These are phyloP conservation scores for Catostomus latipinnis DNA, from an alignment of 2,797 vertebrate genomes.

Conservation along the genomic window DNA sequence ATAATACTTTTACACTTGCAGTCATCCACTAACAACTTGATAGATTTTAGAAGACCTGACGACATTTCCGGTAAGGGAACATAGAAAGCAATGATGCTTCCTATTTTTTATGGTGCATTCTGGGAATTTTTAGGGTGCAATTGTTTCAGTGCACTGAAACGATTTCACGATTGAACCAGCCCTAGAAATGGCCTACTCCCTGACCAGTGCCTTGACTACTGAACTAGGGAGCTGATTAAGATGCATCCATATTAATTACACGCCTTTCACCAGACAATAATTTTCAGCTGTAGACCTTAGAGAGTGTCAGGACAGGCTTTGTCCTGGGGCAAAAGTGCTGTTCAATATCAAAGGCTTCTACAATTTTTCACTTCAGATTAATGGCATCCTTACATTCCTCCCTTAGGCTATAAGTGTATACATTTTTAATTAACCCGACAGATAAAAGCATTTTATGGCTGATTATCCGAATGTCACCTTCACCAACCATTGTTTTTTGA, in stretches of 20 bases:
- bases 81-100: no score
- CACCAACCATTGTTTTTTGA: neutral
- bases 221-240: no score
- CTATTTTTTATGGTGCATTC: no score
- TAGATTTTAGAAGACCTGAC: no score
- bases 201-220: no score
- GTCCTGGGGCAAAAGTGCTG: neutral
- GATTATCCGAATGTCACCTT: slow-evolving; percentile 24
- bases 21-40: no score
- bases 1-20: no score
- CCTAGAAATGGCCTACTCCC: no score
- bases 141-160: no score
- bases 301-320: slow-evolving; percentile 13
- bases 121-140: no score
- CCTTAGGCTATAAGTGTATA: slow-evolving; percentile 16
- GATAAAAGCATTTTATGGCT: neutral
- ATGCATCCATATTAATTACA: neutral
- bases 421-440: slow-evolving; percentile 24
- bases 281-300: neutral
- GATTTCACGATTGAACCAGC: no score
- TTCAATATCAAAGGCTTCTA: slow-evolving; percentile 5
- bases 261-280: neutral
- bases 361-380: slow-evolving; percentile 21
- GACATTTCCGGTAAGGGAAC: no score
- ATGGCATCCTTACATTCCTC: neutral